phyloP scores from a whole-genome alignment of 2,113 vertebrate species.

The Guaruba guarouba region DNA sequence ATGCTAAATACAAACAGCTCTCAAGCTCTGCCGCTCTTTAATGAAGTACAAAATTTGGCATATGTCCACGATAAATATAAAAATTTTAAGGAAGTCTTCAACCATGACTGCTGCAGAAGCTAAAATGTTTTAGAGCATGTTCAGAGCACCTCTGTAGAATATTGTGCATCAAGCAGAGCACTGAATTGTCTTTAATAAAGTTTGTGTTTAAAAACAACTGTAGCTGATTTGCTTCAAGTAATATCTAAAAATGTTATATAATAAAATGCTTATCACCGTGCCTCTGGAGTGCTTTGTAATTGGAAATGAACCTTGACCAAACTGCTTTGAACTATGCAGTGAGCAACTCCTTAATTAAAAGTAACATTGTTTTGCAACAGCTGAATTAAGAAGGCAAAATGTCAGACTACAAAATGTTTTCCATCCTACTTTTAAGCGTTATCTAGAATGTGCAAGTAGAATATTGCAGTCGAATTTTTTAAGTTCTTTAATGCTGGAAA shows the following conservation, averaged over 20 bases:
- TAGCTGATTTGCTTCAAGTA: background rate
- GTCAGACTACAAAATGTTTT: background rate
- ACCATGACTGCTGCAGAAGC: background rate
- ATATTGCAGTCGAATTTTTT: background rate
- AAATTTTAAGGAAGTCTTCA: conserved; percentile 15
- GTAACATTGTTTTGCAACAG: background rate
- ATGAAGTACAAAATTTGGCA: conserved; percentile 24
- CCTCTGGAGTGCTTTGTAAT: background rate
- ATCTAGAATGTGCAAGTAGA: background rate
- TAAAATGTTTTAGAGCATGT: background rate
- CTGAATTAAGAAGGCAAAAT: background rate
- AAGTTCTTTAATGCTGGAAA: background rate
- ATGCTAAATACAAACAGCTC: conserved; percentile 11
- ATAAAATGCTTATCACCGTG: background rate
- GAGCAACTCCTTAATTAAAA: background rate
- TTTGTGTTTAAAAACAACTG: background rate
- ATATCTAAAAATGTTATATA: background rate
- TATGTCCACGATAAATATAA: background rate
- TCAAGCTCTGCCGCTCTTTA: background rate
- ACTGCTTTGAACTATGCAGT: background rate
- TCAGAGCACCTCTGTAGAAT: background rate
- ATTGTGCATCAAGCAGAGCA: background rate
- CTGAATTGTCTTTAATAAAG: background rate
- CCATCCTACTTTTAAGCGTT: background rate
- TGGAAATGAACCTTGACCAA: background rate